Base-by-base conservation (phyloP, 2,888 invertebrate species). In the Achlya flavicornis region DNA sequence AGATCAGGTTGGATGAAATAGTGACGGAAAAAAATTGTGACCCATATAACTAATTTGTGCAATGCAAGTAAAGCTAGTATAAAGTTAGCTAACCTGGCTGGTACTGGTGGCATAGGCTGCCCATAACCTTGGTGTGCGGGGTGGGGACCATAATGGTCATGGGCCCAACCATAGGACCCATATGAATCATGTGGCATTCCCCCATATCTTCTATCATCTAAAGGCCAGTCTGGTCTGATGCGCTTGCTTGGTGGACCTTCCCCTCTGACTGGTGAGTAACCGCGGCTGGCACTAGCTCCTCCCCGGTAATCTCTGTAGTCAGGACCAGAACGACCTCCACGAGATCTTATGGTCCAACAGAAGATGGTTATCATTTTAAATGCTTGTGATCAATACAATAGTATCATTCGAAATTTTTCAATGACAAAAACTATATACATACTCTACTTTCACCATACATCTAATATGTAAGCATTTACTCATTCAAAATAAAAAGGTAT, bases 231-330 rank as follows among this genome's bases (percentile, higher is more conserved):
- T 16, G 94, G 92, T 62, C 97, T 93, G 88, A 97, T 96, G 64
- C 97, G 94, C 81, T 97, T 97, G 74, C 95, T 95, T 0, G 97
- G 96, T 6, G 97, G 97, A 70, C 96, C 95, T 74, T 97, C 96
- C 16, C 96, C 96, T 79, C 97, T 94, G 32, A 96, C 96, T 0
- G 97, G 97, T 0, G 97, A 97, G 77, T 96, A 96, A 0, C 97
- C 96, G 38, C 96, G 90, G 70, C 95, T 96, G 41, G 96, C 95
- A 48, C 96, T 95, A 1, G 94, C 95, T 4, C 96, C 96, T 3
- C 95, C 95, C 0, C 97, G 94, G 80, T 97, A 97, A 68, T 97
- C 97, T 66, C 97, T 94, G 74, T 96, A 96, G 81, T 97, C 96
- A 3, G 97, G 96, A 19, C 97, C 95, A 32, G 96, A 95, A 69